Evolutionary conservation across 2,797 vertebrate species (phyloP), one percentile per base, ranked within the genome.

Genomic region (Coracias cyanogaster): DNA sequence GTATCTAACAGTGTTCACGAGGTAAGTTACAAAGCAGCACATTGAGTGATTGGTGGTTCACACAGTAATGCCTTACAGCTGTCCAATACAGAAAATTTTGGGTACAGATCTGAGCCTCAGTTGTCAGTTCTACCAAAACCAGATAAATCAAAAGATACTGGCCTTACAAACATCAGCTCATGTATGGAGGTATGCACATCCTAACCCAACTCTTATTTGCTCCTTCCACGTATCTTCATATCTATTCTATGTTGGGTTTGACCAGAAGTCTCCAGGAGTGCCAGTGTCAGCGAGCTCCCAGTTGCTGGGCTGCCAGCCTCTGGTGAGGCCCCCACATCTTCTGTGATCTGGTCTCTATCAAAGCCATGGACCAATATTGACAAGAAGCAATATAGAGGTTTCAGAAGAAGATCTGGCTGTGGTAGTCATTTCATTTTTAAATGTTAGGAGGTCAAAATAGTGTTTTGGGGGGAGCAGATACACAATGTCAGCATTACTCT

Each of bases 371-470:
- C 72, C 37, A 6, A 46, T 49, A 77, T 20, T 94, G 86, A 94
- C 76, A 89, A 91, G 87, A 95, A 93, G 79, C 72, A 96, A 70
- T 96, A 82, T 95, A 83, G 84, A 96, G 69, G 49, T 71, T 91
- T 97, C 96, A 87, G 91, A 93, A 90, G 93, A 92, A 96, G 84
- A 89, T 93, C 62, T 95, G 48, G 80, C 82, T 70, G 12, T 67
- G 66, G 61, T 94, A 91, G 78, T 91, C 54, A 82, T 88, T 91
- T 96, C 54, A 94, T 82, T 78, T 96, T 84, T 91, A 95, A 96
- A 93, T 19, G 35, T 92, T 96, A 93, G 37, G 89, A 95, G 94
- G 93, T 87, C 83, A 96, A 96, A 97, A 95, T 66, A 73, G 78
- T 72, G 96, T 94, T 71, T 43, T 43, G 41, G 3, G 77, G 86